These are phyloP conservation scores for Anas bernieri DNA, from an alignment of 2,797 vertebrate species.

Conservation along the genomic window DNA sequence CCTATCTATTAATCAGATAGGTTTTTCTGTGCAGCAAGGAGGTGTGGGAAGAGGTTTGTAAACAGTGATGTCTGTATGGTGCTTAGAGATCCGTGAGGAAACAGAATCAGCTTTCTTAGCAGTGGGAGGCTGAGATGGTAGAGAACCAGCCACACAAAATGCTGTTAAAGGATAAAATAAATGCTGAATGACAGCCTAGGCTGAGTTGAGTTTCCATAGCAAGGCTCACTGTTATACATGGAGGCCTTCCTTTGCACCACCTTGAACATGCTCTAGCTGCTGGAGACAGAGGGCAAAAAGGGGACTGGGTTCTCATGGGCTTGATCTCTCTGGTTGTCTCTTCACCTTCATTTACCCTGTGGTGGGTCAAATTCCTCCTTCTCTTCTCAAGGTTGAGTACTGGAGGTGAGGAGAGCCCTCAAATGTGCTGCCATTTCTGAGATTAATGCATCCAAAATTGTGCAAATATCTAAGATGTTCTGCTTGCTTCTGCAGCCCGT, in stretches of 20 bases:
- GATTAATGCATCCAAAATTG: background rate
- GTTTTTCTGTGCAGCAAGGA: background rate
- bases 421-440: background rate
- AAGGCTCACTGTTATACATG: background rate
- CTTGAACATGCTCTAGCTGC: background rate
- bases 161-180: background rate
- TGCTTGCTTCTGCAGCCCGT: rapidly evolving
- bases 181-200: background rate
- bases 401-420: background rate
- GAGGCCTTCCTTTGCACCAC: background rate
- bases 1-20: background rate
- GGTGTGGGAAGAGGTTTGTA: background rate
- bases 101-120: background rate
- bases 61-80: background rate
- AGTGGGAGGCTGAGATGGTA: background rate
- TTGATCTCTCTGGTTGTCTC: background rate
- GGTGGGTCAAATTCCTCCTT: background rate
- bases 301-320: rapidly evolving
- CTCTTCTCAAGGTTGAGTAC: rapidly evolving
- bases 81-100: background rate
- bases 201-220: background rate
- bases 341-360: background rate
- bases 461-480: background rate
- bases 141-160: background rate
- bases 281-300: background rate